Percentiles rank a stretch among this genome's conserved stretches.
Evolutionary conservation across 2,113 vertebrate genomes (phyloP).

Genomic region (Piprites chloris): DNA sequence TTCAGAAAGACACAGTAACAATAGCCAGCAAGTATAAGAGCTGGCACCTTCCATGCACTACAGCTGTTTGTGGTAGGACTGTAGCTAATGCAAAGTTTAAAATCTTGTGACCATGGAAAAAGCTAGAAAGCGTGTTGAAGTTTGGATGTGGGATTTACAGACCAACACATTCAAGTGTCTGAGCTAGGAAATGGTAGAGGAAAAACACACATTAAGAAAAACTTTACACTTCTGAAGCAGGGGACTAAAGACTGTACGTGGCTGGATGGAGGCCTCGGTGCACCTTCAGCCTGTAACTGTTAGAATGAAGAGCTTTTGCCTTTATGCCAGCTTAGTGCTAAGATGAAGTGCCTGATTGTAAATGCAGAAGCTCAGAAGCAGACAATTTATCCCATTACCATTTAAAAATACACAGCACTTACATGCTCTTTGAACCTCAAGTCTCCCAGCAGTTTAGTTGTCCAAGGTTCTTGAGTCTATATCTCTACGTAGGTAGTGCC

Average conservation of each 20-base stretch:
- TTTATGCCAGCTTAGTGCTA: neutral
- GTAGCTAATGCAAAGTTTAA: neutral
- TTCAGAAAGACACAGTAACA: neutral
- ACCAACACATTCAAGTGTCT: neutral
- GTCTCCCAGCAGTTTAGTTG: neutral
- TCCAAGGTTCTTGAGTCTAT: neutral
- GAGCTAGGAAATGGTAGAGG: neutral
- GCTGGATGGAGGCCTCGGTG: neutral
- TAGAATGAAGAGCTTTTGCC: neutral
- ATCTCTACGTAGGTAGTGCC: neutral
- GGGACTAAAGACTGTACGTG: neutral
- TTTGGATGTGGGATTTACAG: neutral
- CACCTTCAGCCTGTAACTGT: neutral
- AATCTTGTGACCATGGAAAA: neutral
- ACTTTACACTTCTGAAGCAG: neutral
- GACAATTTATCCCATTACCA: neutral
- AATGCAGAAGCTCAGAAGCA: neutral
- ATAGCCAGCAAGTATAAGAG: neutral
- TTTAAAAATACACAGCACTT: neutral
- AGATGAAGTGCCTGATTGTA: neutral
- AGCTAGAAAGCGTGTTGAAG: neutral
- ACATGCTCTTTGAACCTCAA: neutral
- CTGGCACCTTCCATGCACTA: neutral
- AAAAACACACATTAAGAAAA: neutral
- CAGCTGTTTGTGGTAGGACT: neutral